Evolutionary conservation across 23 tunicate genomes (phyloP).

Genomic region (Botrylloides violaceus): DNA sequence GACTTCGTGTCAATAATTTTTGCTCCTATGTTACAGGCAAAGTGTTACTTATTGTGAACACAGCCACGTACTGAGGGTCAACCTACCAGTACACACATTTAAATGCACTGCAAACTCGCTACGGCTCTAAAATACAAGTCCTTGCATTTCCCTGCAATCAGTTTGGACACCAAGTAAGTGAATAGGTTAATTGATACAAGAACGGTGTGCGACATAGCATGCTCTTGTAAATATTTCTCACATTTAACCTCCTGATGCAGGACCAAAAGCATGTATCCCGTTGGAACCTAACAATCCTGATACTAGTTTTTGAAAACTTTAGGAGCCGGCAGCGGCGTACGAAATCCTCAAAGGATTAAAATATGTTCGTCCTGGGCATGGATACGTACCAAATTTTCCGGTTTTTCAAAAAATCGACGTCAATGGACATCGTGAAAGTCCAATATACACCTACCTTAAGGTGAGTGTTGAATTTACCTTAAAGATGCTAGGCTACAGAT

Average conservation of each 20-base stretch:
- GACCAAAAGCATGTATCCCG: too few relatives aligned
- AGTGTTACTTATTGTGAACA: constrained; percentile 63
- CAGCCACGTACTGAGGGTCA: constrained; percentile 89
- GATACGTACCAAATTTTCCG: constrained; percentile 68
- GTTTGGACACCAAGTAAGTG: constrained; percentile 81
- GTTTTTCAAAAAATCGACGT: constrained; percentile 68
- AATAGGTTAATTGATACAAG: too few relatives aligned
- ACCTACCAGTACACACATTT: constrained; percentile 56
- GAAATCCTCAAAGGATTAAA: constrained; percentile 56
- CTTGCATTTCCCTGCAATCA: constrained; percentile 93
- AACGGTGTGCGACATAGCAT: neutral
- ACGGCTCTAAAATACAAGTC: constrained; percentile 42
- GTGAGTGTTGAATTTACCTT: constrained; percentile 22
- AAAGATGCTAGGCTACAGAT: too few relatives aligned
- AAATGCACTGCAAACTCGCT: constrained; percentile 65
- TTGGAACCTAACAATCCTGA: too few relatives aligned
- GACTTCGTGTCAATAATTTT: too few relatives aligned
- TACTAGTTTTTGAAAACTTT: constrained; percentile 5
- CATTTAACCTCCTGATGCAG: too few relatives aligned
- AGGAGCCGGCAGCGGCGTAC: constrained; percentile 67
- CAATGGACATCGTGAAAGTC: constrained; percentile 61
- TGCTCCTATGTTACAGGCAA: constrained; percentile 57
- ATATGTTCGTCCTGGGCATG: constrained; percentile 78
- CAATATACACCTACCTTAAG: constrained; percentile 60
- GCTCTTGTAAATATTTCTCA: neutral